Evolutionary conservation across 2,113 vertebrate genomes (phyloP).

Genomic region (Eulemur macaco): DNA sequence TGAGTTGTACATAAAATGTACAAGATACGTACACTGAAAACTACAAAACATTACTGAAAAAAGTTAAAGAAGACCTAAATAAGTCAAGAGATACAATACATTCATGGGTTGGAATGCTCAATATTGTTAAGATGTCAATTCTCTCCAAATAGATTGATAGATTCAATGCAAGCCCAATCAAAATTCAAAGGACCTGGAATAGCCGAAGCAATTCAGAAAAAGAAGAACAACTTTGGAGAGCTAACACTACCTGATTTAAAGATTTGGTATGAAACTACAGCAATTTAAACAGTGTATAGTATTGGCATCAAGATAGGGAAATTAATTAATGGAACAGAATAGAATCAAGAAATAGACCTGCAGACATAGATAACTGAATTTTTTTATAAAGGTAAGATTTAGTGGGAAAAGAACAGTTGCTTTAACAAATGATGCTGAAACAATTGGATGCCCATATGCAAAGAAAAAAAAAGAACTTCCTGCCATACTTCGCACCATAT

Average conservation of each 20-base stretch:
- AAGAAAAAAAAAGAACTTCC: background rate
- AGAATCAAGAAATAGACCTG: background rate
- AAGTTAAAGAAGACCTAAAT: background rate
- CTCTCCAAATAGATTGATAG: background rate
- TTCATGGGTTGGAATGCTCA: background rate
- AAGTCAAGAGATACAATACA: background rate
- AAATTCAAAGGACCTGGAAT: background rate
- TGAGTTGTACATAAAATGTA: background rate
- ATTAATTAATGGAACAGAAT: background rate
- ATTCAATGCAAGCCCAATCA: background rate
- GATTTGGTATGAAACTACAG: background rate
- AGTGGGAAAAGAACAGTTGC: background rate
- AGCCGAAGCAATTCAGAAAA: background rate
- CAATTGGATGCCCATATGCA: background rate
- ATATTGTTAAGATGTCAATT: background rate
- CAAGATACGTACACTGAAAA: background rate
- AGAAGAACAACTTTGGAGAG: background rate
- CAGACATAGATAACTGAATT: background rate
- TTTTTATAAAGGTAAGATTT: background rate
- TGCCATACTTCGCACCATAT: background rate
- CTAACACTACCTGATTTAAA: background rate
- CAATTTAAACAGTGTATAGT: background rate
- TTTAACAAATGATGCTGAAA: background rate
- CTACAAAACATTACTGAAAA: constrained; percentile 19
- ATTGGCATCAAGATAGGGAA: background rate